phyloP scores from a whole-genome alignment of 2,888 invertebrate species.

The Euplagia quadripunctaria region DNA sequence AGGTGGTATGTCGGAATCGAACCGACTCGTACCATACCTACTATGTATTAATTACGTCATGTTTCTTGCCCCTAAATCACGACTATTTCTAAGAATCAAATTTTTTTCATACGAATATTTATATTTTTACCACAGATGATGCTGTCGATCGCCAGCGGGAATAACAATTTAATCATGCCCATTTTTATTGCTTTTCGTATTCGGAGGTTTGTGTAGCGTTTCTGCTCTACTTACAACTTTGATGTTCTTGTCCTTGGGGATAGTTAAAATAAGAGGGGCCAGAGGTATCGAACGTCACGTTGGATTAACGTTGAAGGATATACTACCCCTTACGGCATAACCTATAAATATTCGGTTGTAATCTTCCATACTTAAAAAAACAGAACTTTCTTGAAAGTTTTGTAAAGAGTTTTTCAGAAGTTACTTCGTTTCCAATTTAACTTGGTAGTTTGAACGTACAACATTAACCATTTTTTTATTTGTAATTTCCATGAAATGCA shows the following conservation, averaged over 20 bases:
- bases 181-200: conserved; percentile 26
- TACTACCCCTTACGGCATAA: conserved; percentile 46
- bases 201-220: conserved; percentile 45
- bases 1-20: too few species aligned
- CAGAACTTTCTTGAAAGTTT: conserved; percentile 17
- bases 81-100: too few species aligned
- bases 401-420: background rate
- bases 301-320: conserved; percentile 52
- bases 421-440: background rate
- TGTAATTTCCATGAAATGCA: too few species aligned
- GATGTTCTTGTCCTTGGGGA: conserved; percentile 54
- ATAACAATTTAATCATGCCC: conserved; percentile 22
- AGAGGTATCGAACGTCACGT: conserved; percentile 43
- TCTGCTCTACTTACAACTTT: conserved; percentile 50
- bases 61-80: too few species aligned
- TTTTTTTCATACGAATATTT: background rate
- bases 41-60: too few species aligned
- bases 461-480: too few species aligned
- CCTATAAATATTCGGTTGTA: conserved; percentile 46
- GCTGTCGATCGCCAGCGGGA: conserved; percentile 3
- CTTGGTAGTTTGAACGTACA: too few species aligned
- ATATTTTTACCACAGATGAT: background rate
- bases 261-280: conserved; percentile 53
- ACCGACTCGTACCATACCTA: too few species aligned
- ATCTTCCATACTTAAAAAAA: conserved; percentile 37